phyloP scores from a whole-genome alignment of 2,113 vertebrate genomes.

The Protobothrops mucrosquamatus region DNA sequence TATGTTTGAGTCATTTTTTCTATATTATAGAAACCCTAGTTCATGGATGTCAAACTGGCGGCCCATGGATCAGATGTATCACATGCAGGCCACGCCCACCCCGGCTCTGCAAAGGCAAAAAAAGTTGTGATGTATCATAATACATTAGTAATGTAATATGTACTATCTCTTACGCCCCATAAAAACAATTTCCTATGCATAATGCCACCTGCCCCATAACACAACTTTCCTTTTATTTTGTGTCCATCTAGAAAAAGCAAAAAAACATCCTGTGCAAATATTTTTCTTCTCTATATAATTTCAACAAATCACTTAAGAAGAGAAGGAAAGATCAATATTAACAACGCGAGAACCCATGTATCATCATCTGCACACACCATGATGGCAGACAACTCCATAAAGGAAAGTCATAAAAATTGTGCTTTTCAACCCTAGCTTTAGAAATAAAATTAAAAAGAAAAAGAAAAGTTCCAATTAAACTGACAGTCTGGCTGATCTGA shows the following conservation, averaged over 20 bases:
- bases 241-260: neutral
- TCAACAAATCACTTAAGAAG: slow-evolving; percentile 22
- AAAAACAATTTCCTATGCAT: neutral
- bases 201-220: neutral
- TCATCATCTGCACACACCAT: slow-evolving; percentile 18
- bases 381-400: slow-evolving; percentile 8
- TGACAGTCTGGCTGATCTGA: neutral
- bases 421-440: neutral
- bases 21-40: neutral
- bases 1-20: neutral
- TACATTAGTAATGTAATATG: neutral
- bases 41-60: too few relatives aligned
- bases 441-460: neutral
- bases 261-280: neutral
- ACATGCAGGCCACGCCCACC: too few relatives aligned
- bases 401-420: slow-evolving; percentile 22
- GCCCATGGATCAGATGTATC: too few relatives aligned
- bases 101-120: too few relatives aligned
- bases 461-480: slow-evolving; percentile 10
- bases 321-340: slow-evolving; percentile 29
- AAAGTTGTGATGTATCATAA: too few relatives aligned
- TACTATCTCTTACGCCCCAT: neutral
- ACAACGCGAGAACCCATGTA: slow-evolving; percentile 1
- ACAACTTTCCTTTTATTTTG: neutral
- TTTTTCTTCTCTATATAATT: slow-evolving; percentile 22